These are phyloP conservation scores for Platycnemis pennipes DNA, from an alignment of 2,888 invertebrate genomes.

Conservation along the genomic window DNA sequence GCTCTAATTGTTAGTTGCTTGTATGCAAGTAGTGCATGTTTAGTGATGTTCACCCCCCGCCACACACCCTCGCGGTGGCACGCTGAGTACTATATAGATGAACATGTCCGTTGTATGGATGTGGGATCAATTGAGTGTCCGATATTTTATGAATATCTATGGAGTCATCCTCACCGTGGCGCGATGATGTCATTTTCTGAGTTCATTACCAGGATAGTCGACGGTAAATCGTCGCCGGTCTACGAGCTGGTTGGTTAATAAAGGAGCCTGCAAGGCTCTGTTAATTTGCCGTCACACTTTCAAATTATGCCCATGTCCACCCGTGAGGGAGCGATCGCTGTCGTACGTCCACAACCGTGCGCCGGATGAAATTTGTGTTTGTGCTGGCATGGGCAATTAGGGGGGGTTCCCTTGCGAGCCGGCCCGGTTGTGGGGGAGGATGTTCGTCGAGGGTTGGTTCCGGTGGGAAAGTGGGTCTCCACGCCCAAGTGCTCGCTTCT, in stretches of 20 bases:
- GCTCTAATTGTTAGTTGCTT: no score
- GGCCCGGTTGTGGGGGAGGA: background rate
- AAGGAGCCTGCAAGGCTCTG: background rate
- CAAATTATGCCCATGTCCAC: background rate
- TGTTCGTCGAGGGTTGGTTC: conserved; percentile 50
- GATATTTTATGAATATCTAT: no score
- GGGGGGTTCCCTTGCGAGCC: background rate
- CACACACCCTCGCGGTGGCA: no score
- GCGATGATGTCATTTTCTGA: no score
- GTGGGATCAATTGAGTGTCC: no score
- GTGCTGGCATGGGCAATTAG: background rate
- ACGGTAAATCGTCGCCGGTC: background rate
- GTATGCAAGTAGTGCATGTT: no score
- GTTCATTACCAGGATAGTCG: no score
- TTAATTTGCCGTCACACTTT: background rate
- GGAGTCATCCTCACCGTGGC: no score
- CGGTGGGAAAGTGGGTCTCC: conserved; percentile 50
- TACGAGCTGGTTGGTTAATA: background rate
- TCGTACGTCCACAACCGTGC: background rate
- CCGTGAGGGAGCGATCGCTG: background rate
- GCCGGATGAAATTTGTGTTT: background rate
- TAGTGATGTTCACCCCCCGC: no score
- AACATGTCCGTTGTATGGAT: no score
- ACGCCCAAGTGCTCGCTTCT: conserved; percentile 4
- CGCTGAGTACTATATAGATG: no score